Evolutionary conservation across 2,888 invertebrate genomes (phyloP).

Genomic region (Hedya salicella): DNA sequence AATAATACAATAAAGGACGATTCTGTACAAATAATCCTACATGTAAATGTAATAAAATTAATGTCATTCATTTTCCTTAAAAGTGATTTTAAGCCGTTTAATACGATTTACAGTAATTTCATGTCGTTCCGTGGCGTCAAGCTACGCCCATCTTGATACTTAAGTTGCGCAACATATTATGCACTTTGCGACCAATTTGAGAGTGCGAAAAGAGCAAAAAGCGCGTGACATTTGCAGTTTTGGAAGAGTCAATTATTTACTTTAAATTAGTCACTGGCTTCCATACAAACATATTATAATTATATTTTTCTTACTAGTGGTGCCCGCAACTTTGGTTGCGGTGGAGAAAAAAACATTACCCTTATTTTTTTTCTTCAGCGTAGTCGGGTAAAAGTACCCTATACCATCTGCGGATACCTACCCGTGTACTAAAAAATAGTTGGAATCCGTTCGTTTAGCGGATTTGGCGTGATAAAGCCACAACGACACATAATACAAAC

Average conservation of each 20-base stretch:
- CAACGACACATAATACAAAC: too few species aligned
- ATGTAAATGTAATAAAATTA: conserved; percentile 1
- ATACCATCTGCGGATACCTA: too few species aligned
- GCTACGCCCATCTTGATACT: conserved; percentile 22
- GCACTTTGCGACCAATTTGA: conserved; percentile 30
- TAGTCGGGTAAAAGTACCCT: too few species aligned
- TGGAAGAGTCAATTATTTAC: conserved; percentile 24
- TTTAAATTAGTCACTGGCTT: conserved; percentile 1
- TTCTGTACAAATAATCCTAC: not conserved
- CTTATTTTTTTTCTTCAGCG: too few species aligned
- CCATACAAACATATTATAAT: conserved; percentile 4
- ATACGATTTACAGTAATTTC: conserved; percentile 32
- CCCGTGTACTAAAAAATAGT: too few species aligned
- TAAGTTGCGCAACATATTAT: conserved; percentile 26
- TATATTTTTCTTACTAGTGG: too few species aligned
- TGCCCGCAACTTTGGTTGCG: too few species aligned
- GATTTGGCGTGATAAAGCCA: too few species aligned
- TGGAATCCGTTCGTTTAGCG: too few species aligned
- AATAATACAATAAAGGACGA: conserved; percentile 30
- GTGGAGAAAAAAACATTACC: too few species aligned
- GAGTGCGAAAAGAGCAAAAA: conserved; percentile 29
- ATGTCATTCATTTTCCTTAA: conserved; percentile 25
- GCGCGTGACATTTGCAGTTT: conserved; percentile 22
- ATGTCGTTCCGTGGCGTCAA: conserved; percentile 2
- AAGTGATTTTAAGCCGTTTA: conserved; percentile 19